Conservation (phyloP, 2,888 invertebrate genomes). For the Choristoneura rosaceana region DNA sequence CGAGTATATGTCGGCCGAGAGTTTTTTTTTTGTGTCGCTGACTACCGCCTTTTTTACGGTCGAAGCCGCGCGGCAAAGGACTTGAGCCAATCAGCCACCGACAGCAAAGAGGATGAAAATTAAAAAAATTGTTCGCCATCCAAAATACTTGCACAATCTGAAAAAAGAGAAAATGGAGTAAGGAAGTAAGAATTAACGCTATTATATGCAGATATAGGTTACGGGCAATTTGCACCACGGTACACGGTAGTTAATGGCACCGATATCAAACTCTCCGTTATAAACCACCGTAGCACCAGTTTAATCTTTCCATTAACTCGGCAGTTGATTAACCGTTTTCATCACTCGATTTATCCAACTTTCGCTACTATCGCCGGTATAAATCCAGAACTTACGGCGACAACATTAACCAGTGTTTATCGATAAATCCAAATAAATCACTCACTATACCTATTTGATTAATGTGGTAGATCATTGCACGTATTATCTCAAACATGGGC, state of each 20-base stretch:
- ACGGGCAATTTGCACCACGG: background rate
- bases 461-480: constrained; percentile 49
- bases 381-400: constrained; percentile 45
- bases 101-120: too few species aligned
- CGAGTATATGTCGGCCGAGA: too few species aligned
- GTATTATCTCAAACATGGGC: constrained; percentile 47
- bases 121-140: too few species aligned
- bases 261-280: constrained; percentile 32
- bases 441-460: constrained; percentile 48
- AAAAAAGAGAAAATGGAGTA: too few species aligned
- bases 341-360: constrained; percentile 41
- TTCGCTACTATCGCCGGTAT: constrained; percentile 43
- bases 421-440: constrained; percentile 52
- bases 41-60: too few species aligned
- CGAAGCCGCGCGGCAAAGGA: too few species aligned
- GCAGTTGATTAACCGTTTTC: constrained; percentile 36
- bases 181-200: too few species aligned
- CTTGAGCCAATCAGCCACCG: too few species aligned
- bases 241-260: background rate
- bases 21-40: too few species aligned
- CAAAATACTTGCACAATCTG: too few species aligned
- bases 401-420: constrained; percentile 47
- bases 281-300: constrained; percentile 18
- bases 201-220: too few species aligned
- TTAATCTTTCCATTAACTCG: constrained; percentile 40